Evolutionary conservation across 2,888 invertebrate species (phyloP), one percentile per base, ranked within the genome.

Genomic region (Caenorhabditis sp.): DNA sequence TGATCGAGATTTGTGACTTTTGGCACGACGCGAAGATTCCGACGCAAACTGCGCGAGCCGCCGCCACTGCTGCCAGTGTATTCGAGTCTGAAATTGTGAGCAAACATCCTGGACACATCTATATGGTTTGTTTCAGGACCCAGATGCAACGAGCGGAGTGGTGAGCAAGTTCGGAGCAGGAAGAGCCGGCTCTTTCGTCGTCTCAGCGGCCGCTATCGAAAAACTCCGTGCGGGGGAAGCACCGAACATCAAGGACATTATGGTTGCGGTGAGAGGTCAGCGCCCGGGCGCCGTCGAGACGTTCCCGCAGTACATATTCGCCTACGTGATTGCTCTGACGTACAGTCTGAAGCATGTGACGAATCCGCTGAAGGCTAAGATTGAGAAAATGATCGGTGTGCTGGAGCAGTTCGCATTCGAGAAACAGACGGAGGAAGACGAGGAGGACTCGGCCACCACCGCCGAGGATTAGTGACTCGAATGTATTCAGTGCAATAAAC

Each of bases 1-100:
- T 70, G 70, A 53, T 70, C 37, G 70, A 70, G 53, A 70, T 70
- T 37, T 70, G 70, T 27, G 70, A 70, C 15, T 70, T 70, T 37
- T 70, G 70, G 70, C 37, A 43, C 1, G 70, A 70, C 41, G 70
- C 8, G 13, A 70, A 53, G 46, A 61, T 70, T 35, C 70, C 70
- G 35, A 41, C 27, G 0, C 7, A 22, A n/a, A 15, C 26, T n/a
- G 52, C 17, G 2, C 20, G 70, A 9, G 45, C 59, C 27, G 59
- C 59, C 2, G 17, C 20, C 9, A 70, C 70, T 1, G 70, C 59
- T 8, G 59, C 43, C 0, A 50, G 52, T n/a, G 70, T 70, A 11
- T 70, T 70, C 35, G 70, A 70, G 24, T 59, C 59, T n/a, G 70
- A 70, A 32, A 59, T 70, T 46, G 68, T 68, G 50, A 68, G 66